phyloP scores from a whole-genome alignment of 2,113 vertebrate genomes.

The Phocoena phocoena region DNA sequence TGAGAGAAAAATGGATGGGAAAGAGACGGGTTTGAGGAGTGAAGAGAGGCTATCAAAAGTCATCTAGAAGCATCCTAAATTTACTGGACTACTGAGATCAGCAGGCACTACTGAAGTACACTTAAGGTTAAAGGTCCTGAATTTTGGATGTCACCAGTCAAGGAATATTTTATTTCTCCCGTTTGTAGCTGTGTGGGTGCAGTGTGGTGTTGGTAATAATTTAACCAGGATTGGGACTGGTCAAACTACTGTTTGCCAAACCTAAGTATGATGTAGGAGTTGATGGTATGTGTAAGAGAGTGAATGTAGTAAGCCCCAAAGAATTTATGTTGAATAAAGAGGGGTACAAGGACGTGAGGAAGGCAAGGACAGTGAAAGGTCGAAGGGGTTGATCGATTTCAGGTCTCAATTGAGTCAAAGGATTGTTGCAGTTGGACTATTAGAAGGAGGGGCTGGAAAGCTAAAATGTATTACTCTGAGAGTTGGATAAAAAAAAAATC shows the following conservation, averaged over 20 bases:
- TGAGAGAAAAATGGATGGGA: background rate
- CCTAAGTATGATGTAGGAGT: background rate
- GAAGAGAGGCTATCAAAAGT: background rate
- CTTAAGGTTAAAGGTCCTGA: background rate
- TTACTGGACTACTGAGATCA: background rate
- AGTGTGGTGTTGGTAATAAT: background rate
- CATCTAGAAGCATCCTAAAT: background rate
- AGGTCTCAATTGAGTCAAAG: background rate
- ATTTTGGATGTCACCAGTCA: background rate
- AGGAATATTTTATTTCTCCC: background rate
- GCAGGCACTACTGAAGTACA: background rate
- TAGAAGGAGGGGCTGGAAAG: background rate
- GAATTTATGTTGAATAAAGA: background rate
- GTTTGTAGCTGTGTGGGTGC: background rate
- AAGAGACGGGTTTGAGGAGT: background rate
- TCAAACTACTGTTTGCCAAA: background rate
- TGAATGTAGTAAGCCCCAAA: accelerated
- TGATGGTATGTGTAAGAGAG: background rate
- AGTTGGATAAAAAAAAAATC: background rate
- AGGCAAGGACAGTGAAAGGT: no score
- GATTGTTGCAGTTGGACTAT: background rate
- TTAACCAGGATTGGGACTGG: background rate
- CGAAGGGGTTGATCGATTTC: background rate
- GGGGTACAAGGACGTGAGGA: accelerated
- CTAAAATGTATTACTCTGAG: background rate